These are phyloP conservation scores for Hippoglossus stenolepis DNA, from an alignment of 2,113 vertebrate genomes.

Conservation along the genomic window DNA sequence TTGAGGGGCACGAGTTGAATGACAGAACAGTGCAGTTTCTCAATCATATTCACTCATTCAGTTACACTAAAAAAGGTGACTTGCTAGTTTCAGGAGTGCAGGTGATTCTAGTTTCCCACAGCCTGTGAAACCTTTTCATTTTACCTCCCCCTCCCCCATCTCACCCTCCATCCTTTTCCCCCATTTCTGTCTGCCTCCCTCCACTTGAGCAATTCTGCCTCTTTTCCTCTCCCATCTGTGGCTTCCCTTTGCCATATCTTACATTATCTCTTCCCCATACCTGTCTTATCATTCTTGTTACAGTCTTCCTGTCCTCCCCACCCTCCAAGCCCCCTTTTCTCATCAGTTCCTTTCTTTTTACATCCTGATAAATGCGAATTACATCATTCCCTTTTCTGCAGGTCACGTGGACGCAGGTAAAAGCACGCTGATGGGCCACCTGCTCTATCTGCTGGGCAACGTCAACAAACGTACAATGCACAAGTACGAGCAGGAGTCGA, in stretches of 20 bases:
- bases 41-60: conserved; percentile 57
- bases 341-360: not conserved
- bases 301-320: conserved; percentile 21
- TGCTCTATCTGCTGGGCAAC: conserved; percentile 95
- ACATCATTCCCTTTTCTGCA: conserved; percentile 50
- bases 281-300: conserved; percentile 40
- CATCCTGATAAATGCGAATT: not conserved
- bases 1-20: too few relatives aligned
- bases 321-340: not conserved
- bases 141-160: conserved; percentile 11
- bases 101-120: conserved; percentile 70
- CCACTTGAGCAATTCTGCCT: conserved; percentile 48
- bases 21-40: not conserved
- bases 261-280: conserved; percentile 31
- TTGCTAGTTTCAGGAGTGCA: conserved; percentile 70
- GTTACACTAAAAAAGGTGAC: conserved; percentile 67
- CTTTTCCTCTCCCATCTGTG: conserved; percentile 36
- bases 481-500: conserved; percentile 97
- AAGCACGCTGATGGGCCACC: conserved; percentile 98
- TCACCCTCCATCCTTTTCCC: conserved; percentile 50
- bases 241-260: conserved; percentile 37
- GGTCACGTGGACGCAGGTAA: conserved; percentile 99
- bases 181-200: conserved; percentile 40
- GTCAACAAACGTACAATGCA: conserved; percentile 99
- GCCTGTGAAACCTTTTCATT: conserved; percentile 60